phyloP scores from a whole-genome alignment of 2,888 invertebrate genomes.

The Drosophila rellima region DNA sequence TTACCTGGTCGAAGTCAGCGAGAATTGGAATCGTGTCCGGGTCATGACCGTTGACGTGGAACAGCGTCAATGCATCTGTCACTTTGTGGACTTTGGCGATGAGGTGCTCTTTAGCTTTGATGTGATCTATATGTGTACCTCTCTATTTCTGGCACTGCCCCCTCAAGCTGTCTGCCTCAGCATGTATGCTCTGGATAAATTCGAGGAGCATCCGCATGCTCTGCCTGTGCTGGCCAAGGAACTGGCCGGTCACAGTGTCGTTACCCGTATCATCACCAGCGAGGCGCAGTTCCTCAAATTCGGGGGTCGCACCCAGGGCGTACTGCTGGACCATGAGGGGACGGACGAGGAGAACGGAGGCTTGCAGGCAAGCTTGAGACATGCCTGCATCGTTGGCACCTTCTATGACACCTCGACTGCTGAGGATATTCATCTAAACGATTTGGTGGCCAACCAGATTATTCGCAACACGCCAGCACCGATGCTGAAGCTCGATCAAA shows the following conservation, averaged over 20 bases:
- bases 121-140: slow-evolving; percentile 87
- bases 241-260: slow-evolving; percentile 87
- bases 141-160: slow-evolving; percentile 89
- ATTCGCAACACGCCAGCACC: slow-evolving; percentile 83
- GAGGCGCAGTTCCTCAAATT: slow-evolving; percentile 69
- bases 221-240: slow-evolving; percentile 83
- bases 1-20: slow-evolving; percentile 86
- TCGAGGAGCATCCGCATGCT: slow-evolving; percentile 85
- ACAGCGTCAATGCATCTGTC: slow-evolving; percentile 87
- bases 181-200: slow-evolving; percentile 90
- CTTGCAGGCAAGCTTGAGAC: slow-evolving; percentile 13
- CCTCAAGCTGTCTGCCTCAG: slow-evolving; percentile 91
- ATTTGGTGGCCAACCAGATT: slow-evolving; percentile 87
- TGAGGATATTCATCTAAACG: slow-evolving; percentile 89
- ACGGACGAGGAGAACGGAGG: slow-evolving; percentile 11
- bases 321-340: slow-evolving; percentile 17
- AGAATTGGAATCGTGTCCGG: slow-evolving; percentile 88
- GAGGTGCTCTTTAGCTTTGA: slow-evolving; percentile 87
- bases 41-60: slow-evolving; percentile 86
- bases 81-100: slow-evolving; percentile 92
- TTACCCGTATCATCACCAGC: slow-evolving; percentile 87
- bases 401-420: slow-evolving; percentile 89
- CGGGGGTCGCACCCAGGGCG: slow-evolving; percentile 56
- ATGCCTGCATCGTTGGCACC: slow-evolving; percentile 87
- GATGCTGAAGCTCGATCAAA: slow-evolving; percentile 76